phyloP scores from a whole-genome alignment of 2,888 invertebrate genomes.

The Acronicta alni region DNA sequence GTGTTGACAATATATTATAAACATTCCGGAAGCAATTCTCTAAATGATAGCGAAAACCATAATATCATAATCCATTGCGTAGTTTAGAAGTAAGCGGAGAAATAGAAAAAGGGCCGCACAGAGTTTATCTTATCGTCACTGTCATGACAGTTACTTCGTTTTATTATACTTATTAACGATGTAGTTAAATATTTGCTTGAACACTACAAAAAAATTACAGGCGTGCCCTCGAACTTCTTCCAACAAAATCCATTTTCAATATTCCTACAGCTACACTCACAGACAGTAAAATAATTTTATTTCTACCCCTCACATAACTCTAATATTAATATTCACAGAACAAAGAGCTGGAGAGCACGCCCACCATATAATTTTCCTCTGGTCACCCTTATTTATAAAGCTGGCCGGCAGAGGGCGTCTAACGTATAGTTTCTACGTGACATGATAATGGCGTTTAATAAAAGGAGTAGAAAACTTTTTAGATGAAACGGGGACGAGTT shows the following conservation, averaged over 20 bases:
- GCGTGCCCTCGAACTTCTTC: no score
- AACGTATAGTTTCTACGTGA: constrained; percentile 72
- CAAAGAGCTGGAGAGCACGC: constrained; percentile 57
- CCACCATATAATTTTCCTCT: constrained; percentile 60
- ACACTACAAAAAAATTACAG: no score
- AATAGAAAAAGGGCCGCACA: no score
- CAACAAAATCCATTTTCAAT: background rate
- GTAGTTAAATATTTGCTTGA: no score
- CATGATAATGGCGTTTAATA: constrained; percentile 73
- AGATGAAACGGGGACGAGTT: constrained; percentile 26
- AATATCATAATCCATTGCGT: no score
- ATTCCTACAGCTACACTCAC: constrained; percentile 3
- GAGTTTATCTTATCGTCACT: no score
- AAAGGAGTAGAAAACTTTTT: constrained; percentile 49
- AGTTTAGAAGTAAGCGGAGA: no score
- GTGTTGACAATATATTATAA: no score
- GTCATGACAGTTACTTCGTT: no score
- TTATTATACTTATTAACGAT: no score
- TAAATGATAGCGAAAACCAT: no score
- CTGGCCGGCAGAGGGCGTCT: constrained; percentile 61
- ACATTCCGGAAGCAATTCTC: no score
- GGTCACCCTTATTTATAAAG: constrained; percentile 62
- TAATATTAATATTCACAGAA: constrained; percentile 66
- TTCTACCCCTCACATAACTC: constrained; percentile 39
- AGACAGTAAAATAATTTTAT: constrained; percentile 39